phyloP scores from a whole-genome alignment of 1,140 invertebrate genomes.

The Thalassaphorura encarpata region DNA sequence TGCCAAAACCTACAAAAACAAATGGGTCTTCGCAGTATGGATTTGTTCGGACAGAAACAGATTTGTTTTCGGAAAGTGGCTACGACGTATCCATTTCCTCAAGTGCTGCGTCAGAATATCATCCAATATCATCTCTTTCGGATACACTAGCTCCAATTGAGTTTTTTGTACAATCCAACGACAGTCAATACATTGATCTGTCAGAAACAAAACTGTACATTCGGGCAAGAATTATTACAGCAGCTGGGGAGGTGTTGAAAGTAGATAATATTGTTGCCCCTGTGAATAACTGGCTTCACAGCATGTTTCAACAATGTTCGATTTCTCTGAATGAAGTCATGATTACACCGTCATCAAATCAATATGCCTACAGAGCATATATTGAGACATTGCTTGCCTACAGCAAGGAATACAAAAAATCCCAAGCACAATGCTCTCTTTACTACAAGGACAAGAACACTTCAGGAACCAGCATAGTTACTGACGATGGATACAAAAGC shows the following conservation, averaged over 20 bases:
- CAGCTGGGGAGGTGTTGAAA: slow-evolving; percentile 18
- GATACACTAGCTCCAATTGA: slow-evolving; percentile 36
- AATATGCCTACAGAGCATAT: slow-evolving; percentile 40
- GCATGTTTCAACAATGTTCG: slow-evolving; percentile 39
- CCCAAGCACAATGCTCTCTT: slow-evolving; percentile 35
- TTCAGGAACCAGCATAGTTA: slow-evolving; percentile 20
- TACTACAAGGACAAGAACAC: slow-evolving; percentile 31
- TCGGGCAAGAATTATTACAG: slow-evolving; percentile 33
- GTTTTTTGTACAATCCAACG: slow-evolving; percentile 37
- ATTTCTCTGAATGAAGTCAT: slow-evolving; percentile 41
- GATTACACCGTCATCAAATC: slow-evolving; percentile 39
- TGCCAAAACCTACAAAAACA: not conserved
- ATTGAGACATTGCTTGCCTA: slow-evolving; percentile 40
- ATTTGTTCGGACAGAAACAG: slow-evolving; percentile 37
- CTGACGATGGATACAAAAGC: slow-evolving; percentile 31
- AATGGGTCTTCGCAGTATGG: not conserved
- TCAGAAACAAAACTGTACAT: slow-evolving; percentile 38
- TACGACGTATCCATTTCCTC: slow-evolving; percentile 39
- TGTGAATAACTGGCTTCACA: slow-evolving; percentile 39
- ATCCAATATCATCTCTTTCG: slow-evolving; percentile 37
- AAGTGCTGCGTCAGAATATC: slow-evolving; percentile 36
- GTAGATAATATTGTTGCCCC: slow-evolving; percentile 20
- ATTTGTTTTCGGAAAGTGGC: slow-evolving; percentile 39
- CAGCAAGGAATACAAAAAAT: slow-evolving; percentile 36
- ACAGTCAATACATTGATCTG: slow-evolving; percentile 38